A percentile compares a stretch with the other conserved stretches of the same genome.
Evolutionary conservation across 2,797 vertebrate species (phyloP).

Genomic region (Paratrypauchen microcephalus): DNA sequence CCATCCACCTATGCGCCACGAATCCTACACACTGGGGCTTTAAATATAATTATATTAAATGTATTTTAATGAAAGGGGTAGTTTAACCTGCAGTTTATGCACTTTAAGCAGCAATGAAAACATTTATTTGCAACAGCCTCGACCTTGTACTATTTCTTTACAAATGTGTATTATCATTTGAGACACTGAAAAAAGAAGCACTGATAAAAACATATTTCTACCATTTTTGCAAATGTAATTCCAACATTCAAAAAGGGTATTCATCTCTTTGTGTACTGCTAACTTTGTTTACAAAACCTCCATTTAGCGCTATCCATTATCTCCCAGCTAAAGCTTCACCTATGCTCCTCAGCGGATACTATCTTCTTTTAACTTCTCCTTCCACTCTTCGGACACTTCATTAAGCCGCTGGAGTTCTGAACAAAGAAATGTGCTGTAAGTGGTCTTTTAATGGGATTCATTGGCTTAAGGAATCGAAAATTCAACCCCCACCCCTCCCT

Average conservation of each 20-base stretch:
- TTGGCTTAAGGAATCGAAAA: conserved; percentile 70
- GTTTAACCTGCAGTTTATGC: too few relatives aligned
- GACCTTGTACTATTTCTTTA: too few relatives aligned
- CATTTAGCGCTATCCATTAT: conserved; percentile 4
- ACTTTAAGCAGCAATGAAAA: too few relatives aligned
- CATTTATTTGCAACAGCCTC: too few relatives aligned
- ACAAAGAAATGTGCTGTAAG: conserved; percentile 67
- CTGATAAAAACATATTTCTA: too few relatives aligned
- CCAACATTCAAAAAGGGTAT: neutral
- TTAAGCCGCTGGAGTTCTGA: conserved; percentile 61
- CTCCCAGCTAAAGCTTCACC: conserved; percentile 10
- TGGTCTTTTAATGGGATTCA: conserved; percentile 72
- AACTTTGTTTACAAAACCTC: conserved; percentile 9
- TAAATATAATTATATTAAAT: too few relatives aligned
- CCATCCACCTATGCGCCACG: too few relatives aligned
- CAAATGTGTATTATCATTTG: too few relatives aligned
- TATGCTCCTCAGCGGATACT: conserved; percentile 25
- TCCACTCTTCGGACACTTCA: conserved; percentile 59
- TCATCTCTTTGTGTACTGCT: neutral
- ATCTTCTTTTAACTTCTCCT: conserved; percentile 37
- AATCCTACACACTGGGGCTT: too few relatives aligned
- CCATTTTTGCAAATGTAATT: neutral
- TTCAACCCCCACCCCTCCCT: conserved; percentile 3
- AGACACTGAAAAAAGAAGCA: too few relatives aligned
- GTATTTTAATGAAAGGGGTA: too few relatives aligned